Percentiles rank a stretch among this genome's conserved stretches.
Conservation (phyloP, 2,888 invertebrate species). For the Tholera decimalis region DNA sequence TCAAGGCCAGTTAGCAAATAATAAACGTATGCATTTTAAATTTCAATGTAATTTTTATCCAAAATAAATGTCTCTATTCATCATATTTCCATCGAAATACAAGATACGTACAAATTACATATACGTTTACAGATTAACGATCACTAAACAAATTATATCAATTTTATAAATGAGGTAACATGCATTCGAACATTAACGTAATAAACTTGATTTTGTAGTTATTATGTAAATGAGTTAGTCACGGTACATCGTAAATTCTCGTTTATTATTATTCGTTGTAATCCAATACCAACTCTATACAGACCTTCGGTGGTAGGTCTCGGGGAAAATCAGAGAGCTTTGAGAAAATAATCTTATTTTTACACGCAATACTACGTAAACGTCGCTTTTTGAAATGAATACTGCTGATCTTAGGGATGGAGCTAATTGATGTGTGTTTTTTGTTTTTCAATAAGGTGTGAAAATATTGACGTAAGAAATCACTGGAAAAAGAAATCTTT, state of each 20-base stretch:
- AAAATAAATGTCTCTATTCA: background rate
- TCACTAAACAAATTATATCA: conserved; percentile 45
- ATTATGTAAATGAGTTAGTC: conserved; percentile 72
- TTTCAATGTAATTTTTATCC: background rate
- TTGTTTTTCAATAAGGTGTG: background rate
- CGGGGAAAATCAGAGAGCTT: conserved; percentile 71
- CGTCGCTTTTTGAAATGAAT: conserved; percentile 31
- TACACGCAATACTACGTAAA: conserved; percentile 13
- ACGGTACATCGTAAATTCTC: conserved; percentile 74
- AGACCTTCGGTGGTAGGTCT: conserved; percentile 72
- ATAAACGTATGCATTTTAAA: background rate
- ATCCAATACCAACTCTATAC: conserved; percentile 82
- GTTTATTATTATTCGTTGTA: conserved; percentile 86
- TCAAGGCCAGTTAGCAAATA: conserved; percentile 11
- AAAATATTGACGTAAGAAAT: background rate
- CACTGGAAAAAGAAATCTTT: background rate
- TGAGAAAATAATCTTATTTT: conserved; percentile 60
- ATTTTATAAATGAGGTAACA: conserved; percentile 52
- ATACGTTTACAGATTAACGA: conserved; percentile 28
- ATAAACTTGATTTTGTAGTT: conserved; percentile 68
- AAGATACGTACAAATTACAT: conserved; percentile 4
- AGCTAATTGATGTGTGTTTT: conserved; percentile 30
- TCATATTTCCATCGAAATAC: conserved; percentile 16
- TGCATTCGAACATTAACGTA: conserved; percentile 51
- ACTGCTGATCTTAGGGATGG: conserved; percentile 30